These are phyloP conservation scores for Tenthredo amoena DNA, from an alignment of 2,888 invertebrate genomes.

Conservation along the genomic window DNA sequence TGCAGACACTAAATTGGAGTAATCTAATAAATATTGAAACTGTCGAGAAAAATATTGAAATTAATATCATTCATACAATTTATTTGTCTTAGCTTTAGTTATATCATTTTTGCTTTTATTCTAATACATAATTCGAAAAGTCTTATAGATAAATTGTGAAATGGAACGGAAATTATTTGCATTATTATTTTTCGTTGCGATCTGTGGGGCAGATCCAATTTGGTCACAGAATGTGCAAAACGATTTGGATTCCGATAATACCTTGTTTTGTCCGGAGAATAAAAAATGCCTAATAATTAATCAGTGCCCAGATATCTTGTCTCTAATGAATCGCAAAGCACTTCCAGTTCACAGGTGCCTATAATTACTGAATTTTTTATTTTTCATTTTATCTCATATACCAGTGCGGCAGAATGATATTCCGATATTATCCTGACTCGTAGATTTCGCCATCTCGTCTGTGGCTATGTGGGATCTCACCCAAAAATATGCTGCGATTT, in stretches of 20 bases:
- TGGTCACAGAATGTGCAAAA: conserved; percentile 53
- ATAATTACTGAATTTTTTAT: conserved; percentile 36
- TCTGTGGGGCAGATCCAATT: conserved; percentile 20
- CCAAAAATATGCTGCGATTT: conserved; percentile 68
- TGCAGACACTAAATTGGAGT: background rate
- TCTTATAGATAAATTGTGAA: background rate
- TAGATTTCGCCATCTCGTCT: conserved; percentile 70
- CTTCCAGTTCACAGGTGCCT: conserved; percentile 69
- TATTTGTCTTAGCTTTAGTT: background rate
- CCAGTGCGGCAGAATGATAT: background rate
- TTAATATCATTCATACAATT: background rate
- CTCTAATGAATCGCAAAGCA: conserved; percentile 64
- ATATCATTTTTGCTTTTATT: background rate
- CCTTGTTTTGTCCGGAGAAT: conserved; percentile 63
- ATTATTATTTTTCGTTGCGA: background rate
- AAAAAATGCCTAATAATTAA: conserved; percentile 65
- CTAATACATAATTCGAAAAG: background rate
- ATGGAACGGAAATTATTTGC: conserved; percentile 14
- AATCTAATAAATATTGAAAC: background rate
- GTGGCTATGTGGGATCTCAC: conserved; percentile 65
- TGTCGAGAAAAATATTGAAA: background rate
- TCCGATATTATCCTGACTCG: background rate
- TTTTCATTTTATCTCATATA: background rate
- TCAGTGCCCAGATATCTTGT: conserved; percentile 64
- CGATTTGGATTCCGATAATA: conserved; percentile 57